phyloP scores from a whole-genome alignment of 2,888 invertebrate species.

The Tuberolachnus salignus region DNA sequence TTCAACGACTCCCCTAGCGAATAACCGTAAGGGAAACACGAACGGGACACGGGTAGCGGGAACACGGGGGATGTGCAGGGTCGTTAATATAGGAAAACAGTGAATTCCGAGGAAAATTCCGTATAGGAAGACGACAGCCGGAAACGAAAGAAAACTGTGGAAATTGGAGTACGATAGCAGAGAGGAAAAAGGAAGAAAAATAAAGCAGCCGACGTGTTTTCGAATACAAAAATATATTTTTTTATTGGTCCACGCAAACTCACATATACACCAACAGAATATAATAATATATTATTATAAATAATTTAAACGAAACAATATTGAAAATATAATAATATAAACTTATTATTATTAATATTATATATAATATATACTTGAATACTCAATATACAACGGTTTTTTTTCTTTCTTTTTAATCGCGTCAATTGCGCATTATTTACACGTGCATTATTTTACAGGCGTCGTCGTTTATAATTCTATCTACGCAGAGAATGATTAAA shows the following conservation, averaged over 20 bases:
- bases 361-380: neutral
- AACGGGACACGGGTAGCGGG: too few species aligned
- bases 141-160: too few species aligned
- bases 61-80: too few species aligned
- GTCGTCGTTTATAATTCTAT: neutral
- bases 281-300: neutral
- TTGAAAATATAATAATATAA: neutral
- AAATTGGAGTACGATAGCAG: too few species aligned
- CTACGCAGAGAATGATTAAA: too few species aligned
- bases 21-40: too few species aligned
- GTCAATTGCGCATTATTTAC: conserved; percentile 8
- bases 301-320: conserved; percentile 37
- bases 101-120: too few species aligned
- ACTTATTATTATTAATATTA: conserved; percentile 6
- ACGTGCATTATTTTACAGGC: neutral
- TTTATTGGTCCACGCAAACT: conserved; percentile 27
- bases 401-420: too few species aligned
- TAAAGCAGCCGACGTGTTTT: neutral
- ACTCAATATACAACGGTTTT: too few species aligned
- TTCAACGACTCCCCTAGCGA: too few species aligned
- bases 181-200: neutral
- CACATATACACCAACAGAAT: neutral
- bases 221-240: conserved; percentile 34
- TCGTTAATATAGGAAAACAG: too few species aligned
- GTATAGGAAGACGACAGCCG: too few species aligned